Base-by-base conservation (phyloP, 2,888 invertebrate genomes). In the Diogma glabrata region DNA sequence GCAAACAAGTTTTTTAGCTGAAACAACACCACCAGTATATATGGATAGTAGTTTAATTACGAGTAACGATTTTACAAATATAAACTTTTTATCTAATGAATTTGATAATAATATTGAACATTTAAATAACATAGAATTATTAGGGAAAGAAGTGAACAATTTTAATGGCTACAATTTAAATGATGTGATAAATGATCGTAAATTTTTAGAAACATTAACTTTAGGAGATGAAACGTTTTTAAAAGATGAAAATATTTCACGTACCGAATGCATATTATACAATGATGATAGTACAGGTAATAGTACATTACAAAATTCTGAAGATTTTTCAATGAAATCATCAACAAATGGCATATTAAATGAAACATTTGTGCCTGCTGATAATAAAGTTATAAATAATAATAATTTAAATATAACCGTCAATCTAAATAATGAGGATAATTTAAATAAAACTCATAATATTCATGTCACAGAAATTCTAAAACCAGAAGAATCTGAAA, bases 11-110 rank as follows among this genome's bases (percentile, higher is more conserved):
- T 66, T 66, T 57, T 60, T 70, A 26, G 64, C 66, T 56, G 68
- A 70, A 55, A 66, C 66, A 3, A 69, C 70, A 43, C 69, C 70
- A 4, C 69, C 70, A 43, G 61, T 63, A 6, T 69, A 68, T 46
- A 64, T 67, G 49, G 64, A 63, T 51, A 66, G 60, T 52, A 70
- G 69, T 17, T 60, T 70, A 5, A 67, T 70, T 24, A 69, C 67
- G 24, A 70, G 69, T 20, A 67, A 66, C 6, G 70, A 70, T 54
- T 70, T 70, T 52, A 62, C 64, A 24, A 54, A 55, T 47, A 52
- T 57, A 28, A 55, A 54, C 47, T 55, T 55, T 47, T 53, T 54
- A n/a, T 45, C 52, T n/a, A 54, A 54, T 30, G 49, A 50, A 23
- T 51, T 20, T 30, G 55, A 49, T 20, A 47, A 36, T 17, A 38